Evolutionary conservation across 1,140 invertebrate species (phyloP).

Genomic region (Berghia stephanieae): DNA sequence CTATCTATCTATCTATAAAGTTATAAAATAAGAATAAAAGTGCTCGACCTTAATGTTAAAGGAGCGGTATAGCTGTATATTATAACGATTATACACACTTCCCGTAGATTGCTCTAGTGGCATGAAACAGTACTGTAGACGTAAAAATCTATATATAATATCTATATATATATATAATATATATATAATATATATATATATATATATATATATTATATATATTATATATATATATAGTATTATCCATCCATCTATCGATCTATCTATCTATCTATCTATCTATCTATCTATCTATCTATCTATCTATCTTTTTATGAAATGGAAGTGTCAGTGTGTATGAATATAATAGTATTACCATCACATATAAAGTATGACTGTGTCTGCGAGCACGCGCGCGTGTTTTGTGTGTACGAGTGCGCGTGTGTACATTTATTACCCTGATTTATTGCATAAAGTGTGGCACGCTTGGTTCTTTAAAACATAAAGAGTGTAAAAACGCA

Average conservation of each 20-base stretch:
- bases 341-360: not conserved
- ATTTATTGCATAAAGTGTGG: not conserved
- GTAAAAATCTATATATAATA: not conserved
- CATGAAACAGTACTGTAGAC: not conserved
- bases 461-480: too few species aligned
- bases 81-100: not conserved
- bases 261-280: not conserved
- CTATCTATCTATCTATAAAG: not conserved
- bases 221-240: not conserved
- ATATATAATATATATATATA: too few species aligned
- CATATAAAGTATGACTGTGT: not conserved
- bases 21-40: not conserved
- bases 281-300: slow-evolving; percentile 3
- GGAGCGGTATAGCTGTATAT: not conserved
- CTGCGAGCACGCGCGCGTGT: not conserved
- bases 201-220: too few species aligned
- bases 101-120: not conserved
- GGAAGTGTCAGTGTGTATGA: not conserved
- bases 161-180: not conserved
- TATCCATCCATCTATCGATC: not conserved
- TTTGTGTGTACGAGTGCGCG: not conserved
- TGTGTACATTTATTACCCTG: not conserved
- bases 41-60: not conserved
- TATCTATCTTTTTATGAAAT: slow-evolving; percentile 4
- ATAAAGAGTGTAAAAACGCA: too few species aligned